These are phyloP conservation scores for Thaleichthys pacificus DNA, from an alignment of 2,797 vertebrate genomes.

Conservation along the genomic window DNA sequence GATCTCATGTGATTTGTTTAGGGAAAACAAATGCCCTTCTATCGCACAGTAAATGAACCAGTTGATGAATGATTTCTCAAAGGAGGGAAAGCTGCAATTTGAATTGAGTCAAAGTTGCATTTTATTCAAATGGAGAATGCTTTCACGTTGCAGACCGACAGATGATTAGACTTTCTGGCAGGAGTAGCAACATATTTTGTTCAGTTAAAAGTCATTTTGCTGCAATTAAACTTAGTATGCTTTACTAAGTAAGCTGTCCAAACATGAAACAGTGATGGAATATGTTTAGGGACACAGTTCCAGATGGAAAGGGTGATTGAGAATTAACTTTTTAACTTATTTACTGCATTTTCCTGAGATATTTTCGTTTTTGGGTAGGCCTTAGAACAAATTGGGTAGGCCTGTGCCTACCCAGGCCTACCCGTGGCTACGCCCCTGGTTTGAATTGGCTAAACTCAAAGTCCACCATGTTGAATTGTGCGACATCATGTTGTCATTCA, in stretches of 20 bases:
- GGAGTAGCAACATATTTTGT: slow-evolving; percentile 25
- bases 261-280: slow-evolving; percentile 9
- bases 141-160: slow-evolving; percentile 8
- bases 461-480: background rate
- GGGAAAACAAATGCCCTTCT: background rate
- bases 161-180: slow-evolving; percentile 4
- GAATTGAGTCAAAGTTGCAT: background rate
- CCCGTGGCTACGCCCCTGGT: too few relatives aligned
- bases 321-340: too few relatives aligned
- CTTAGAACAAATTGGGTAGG: too few relatives aligned
- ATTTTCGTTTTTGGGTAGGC: too few relatives aligned
- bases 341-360: too few relatives aligned
- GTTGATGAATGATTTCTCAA: background rate
- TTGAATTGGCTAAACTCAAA: background rate
- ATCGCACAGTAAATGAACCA: background rate
- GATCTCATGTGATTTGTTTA: background rate
- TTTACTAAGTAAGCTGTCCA: slow-evolving; percentile 39
- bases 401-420: too few relatives aligned
- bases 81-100: background rate
- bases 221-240: slow-evolving; percentile 20
- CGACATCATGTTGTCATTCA: background rate
- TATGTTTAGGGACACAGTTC: slow-evolving; percentile 24
- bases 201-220: slow-evolving; percentile 37
- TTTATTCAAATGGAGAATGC: background rate
- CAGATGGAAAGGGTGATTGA: slow-evolving; percentile 10